phyloP scores from a whole-genome alignment of 2,888 invertebrate species.

The Caenorhabditis zanzibari region DNA sequence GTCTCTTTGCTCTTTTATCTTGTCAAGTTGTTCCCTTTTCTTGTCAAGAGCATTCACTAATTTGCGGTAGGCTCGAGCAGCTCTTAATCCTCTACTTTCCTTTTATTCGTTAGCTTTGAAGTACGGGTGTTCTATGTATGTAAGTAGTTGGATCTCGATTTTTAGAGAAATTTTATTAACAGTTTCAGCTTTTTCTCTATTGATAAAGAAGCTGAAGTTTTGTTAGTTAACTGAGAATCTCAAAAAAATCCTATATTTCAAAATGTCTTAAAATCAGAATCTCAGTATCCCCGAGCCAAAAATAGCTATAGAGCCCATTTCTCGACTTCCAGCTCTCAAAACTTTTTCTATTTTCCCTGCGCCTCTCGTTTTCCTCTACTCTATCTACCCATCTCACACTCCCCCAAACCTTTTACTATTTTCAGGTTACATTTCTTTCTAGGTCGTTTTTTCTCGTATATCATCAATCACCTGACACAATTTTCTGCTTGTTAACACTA shows the following conservation, averaged over 20 bases:
- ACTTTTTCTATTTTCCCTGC: background rate
- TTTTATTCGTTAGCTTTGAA: background rate
- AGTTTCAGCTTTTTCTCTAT: too few relatives aligned
- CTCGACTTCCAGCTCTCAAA: too few relatives aligned
- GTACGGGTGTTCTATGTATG: background rate
- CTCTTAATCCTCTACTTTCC: constrained; percentile 40
- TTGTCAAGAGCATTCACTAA: constrained; percentile 42
- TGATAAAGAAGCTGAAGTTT: too few relatives aligned
- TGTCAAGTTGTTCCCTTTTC: constrained; percentile 30
- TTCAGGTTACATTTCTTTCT: constrained; percentile 5
- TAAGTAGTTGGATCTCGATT: background rate
- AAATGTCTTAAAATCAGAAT: too few relatives aligned
- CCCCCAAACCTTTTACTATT: background rate
- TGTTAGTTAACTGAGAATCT: too few relatives aligned
- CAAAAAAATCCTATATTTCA: too few relatives aligned
- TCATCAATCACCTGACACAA: constrained; percentile 5
- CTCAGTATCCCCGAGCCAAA: background rate
- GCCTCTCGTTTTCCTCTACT: background rate
- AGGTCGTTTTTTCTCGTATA: constrained; percentile 18
- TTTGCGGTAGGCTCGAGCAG: background rate
- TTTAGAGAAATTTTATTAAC: too few relatives aligned
- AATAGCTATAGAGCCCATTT: background rate
- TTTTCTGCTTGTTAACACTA: background rate
- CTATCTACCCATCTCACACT: background rate
- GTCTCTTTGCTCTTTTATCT: background rate